Evolutionary conservation across 2,888 invertebrate genomes (phyloP).

Genomic region (Apodemia mormo): DNA sequence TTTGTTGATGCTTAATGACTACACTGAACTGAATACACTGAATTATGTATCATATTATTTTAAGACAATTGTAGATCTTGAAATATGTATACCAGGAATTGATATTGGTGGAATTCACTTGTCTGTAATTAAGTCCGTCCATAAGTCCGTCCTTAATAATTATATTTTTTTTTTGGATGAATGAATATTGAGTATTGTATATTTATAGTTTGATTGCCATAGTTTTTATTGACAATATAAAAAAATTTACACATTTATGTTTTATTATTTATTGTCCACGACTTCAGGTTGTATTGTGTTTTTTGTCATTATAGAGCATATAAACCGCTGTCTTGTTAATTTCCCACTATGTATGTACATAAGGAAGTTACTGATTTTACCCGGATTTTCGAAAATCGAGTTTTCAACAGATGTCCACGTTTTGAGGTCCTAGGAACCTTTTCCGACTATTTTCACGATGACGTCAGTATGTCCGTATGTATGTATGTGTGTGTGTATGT

Average conservation of each 20-base stretch:
- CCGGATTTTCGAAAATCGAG: no score
- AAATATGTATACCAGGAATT: neutral
- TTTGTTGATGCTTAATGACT: neutral
- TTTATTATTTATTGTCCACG: neutral
- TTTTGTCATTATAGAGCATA: no score
- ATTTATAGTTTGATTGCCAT: conserved; percentile 18
- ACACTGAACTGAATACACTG: neutral
- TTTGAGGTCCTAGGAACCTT: no score
- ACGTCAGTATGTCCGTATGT: no score
- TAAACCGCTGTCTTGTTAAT: no score
- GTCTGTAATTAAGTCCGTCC: conserved; percentile 20
- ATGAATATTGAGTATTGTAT: conserved; percentile 17
- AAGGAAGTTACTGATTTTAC: no score
- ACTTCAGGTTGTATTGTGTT: neutral
- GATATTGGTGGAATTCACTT: neutral
- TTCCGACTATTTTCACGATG: no score
- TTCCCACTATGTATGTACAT: no score
- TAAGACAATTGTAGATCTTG: neutral
- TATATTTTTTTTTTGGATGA: neutral
- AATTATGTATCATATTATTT: neutral
- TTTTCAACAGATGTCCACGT: no score
- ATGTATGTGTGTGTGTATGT: no score
- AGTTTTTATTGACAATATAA: conserved; percentile 10
- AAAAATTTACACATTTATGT: conserved; percentile 22
- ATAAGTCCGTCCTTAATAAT: conserved; percentile 10